Evolutionary conservation across 2,888 invertebrate genomes (phyloP), one percentile per base, ranked within the genome.

Genomic region (Chaitophorus viminalis): DNA sequence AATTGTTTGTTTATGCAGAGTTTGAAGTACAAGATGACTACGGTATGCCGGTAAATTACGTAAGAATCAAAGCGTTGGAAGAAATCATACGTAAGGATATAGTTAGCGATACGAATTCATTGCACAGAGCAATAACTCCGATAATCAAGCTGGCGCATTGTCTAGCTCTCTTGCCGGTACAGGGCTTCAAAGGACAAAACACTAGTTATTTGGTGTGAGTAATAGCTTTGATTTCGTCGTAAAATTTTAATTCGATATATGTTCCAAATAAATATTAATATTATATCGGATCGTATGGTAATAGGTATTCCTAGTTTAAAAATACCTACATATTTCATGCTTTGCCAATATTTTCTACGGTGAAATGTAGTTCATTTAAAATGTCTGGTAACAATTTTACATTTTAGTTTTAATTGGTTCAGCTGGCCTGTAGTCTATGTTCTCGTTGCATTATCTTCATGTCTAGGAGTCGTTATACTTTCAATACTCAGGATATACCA

Each of bases 391-490:
- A 46, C 1, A 31, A 17, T 39, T 18, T 74, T 72, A 60, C n/a
- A 33, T 31, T 88, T 70, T 65, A 89, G 89, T 88, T 89, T 89
- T 74, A 68, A 88, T 36, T 89, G 89, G 89, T 89, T 92, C n/a
- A 93, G 97, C 21, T 96, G 97, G 89, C 92, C 97, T 0, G 91
- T 95, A 88, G 94, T 95, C 0, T 97, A 96, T 91, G 91, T 95
- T 0, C 91, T 96, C 1, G 97, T 97, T 0, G 93, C 95, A 0
- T 92, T 93, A 90, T 93, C 95, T 0, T 92, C 93, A 31, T 98
- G 96, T 95, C 92, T 93, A 25, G 92, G 93, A 0, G 92, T 97
- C 76, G 95, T 96, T 1, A 92, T 94, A 14, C 91, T 95, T 21
- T 94, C 95, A 83, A 93, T 94, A 0, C 90, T 94, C 0, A 92